A percentile compares a stretch with the other conserved stretches of the same genome.
These are phyloP conservation scores for Acanthococcus lagerstroemiae DNA, from an alignment of 2,888 invertebrate genomes.

Conservation along the genomic window DNA sequence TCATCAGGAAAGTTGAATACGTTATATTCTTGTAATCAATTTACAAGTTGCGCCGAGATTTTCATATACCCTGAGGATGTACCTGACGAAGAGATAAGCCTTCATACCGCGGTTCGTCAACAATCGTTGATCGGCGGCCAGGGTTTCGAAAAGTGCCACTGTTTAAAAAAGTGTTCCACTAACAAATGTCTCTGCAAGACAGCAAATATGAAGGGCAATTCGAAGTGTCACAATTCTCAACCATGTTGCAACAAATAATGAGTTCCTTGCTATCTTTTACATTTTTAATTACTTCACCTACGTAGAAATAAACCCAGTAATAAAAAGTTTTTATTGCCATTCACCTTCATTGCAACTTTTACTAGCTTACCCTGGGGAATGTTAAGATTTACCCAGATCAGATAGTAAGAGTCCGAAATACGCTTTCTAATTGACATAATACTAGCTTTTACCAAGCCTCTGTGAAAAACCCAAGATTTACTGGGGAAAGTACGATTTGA, in stretches of 20 bases:
- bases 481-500: too few species aligned
- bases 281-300: too few species aligned
- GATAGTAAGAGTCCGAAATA: too few species aligned
- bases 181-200: neutral
- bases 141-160: neutral
- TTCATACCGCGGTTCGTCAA: neutral
- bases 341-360: too few species aligned
- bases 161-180: neutral
- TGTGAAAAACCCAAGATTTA: too few species aligned
- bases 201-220: neutral
- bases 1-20: neutral
- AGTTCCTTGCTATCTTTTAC: too few species aligned
- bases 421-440: too few species aligned
- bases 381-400: too few species aligned
- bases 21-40: neutral
- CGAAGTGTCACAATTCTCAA: neutral
- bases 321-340: too few species aligned
- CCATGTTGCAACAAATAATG: neutral
- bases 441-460: too few species aligned
- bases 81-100: neutral
- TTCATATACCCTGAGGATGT: neutral
- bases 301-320: too few species aligned
- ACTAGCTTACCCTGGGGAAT: too few species aligned
- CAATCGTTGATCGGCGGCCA: neutral
- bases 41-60: neutral